Percentiles rank a stretch among this genome's conserved stretches.
Conservation (phyloP, 2,113 vertebrate genomes). For the Cynocephalus volans region DNA sequence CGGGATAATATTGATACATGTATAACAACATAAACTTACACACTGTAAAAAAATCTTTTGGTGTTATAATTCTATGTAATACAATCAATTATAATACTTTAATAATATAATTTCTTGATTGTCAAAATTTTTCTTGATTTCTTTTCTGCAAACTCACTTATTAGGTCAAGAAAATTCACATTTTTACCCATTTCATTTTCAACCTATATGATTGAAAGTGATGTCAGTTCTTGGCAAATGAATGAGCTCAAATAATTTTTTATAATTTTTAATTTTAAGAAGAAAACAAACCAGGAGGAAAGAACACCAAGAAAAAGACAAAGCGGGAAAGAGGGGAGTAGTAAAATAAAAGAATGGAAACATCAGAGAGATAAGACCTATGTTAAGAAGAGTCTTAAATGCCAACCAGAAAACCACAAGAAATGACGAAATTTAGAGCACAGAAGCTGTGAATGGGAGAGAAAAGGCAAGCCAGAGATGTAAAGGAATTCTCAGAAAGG, state of each 20-base stretch:
- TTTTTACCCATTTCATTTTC: constrained; percentile 39
- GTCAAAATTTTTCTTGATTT: constrained; percentile 28
- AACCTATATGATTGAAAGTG: constrained; percentile 28
- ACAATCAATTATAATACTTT: not conserved
- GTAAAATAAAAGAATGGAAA: not conserved
- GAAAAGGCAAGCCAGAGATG: not conserved
- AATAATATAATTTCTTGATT: constrained; percentile 33
- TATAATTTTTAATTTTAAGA: not conserved
- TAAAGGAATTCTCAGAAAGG: not conserved
- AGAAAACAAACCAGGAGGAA: not conserved
- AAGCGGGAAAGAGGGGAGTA: not conserved
- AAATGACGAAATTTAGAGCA: not conserved
- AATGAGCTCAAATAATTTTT: constrained; percentile 33
- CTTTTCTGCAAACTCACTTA: constrained; percentile 43
- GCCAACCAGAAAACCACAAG: not conserved
- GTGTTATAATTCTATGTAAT: not conserved
- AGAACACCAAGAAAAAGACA: not conserved
- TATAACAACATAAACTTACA: not conserved
- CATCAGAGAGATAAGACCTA: not conserved
- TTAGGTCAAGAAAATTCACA: constrained; percentile 5
- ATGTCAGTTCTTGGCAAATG: constrained; percentile 9
- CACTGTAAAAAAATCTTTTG: not conserved
- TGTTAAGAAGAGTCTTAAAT: not conserved
- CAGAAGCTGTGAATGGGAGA: not conserved
- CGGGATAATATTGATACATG: not conserved